Conservation (phyloP, 2,113 vertebrate species). For the Caracal caracal region DNA sequence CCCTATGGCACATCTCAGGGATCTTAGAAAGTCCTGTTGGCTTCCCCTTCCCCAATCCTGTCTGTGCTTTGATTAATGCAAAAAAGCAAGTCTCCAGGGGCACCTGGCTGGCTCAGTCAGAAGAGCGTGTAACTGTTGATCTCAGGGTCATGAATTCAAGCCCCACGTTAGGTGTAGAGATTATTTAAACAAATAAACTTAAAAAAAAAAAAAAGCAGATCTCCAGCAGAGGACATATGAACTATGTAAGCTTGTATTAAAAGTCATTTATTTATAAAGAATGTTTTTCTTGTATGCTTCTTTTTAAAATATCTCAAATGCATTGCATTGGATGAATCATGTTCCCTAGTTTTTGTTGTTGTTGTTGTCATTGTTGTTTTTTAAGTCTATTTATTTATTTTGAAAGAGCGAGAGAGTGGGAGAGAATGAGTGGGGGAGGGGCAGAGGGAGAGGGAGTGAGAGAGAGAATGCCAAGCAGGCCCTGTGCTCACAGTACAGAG, state of each 20-base stretch:
- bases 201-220: neutral
- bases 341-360: too few relatives aligned
- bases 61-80: neutral
- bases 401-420: too few relatives aligned
- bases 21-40: neutral
- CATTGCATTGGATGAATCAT: neutral
- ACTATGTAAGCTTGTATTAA: neutral
- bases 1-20: neutral
- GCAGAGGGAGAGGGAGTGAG: too few relatives aligned
- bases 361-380: too few relatives aligned
- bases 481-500: too few relatives aligned
- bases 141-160: neutral
- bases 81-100: neutral
- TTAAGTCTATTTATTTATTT: too few relatives aligned
- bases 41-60: neutral
- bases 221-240: neutral
- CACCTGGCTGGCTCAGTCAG: neutral
- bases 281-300: neutral
- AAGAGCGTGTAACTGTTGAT: neutral
- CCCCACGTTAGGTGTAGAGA: neutral
- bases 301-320: neutral
- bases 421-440: too few relatives aligned
- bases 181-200: neutral
- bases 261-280: neutral
- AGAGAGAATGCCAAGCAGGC: too few relatives aligned